Base-by-base conservation (phyloP, 2,113 vertebrate species). In the Perca fluviatilis region DNA sequence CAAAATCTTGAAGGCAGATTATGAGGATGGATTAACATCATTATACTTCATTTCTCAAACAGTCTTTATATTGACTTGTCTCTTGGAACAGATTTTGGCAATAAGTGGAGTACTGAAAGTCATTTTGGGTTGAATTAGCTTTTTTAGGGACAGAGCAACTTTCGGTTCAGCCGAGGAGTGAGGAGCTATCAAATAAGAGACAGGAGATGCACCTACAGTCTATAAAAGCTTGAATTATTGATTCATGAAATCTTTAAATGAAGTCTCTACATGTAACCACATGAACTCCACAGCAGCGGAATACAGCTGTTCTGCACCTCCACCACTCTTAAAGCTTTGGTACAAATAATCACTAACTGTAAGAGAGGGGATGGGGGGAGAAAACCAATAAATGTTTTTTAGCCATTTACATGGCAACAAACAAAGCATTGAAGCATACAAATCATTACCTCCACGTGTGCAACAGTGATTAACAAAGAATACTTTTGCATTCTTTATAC, bases 151-250 rank as follows among this genome's bases (percentile, higher is more conserved):
- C 36, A 2, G 33, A 40, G 2, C 36, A 40, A 9, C 36, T 40
- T 40, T 40, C 1, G 36, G 36, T 40, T 40, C 7, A 40, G 36
- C 36, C 8, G 8, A 40, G 1, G 36, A 36, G 36, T 7, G 36
- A 36, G 36, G 8, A 40, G 36, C 36, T 8, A 40, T 40, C 36
- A 9, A 40, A 40, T 40, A 40, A 40, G 36, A 40, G 8, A 40
- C 36, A 40, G 9, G 36, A 40, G 36, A 9, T 40, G 36, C 36
- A 40, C 36, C 36, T 8, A 9, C 36, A 40, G 68, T 77, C 66
- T 74, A 61, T 83, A 47, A 86, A 65, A 60, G 60, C 58, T 21
- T 82, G 21, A 68, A 60, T 84, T 62, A 79, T 58, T 84, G 74
- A 86, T 86, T 77, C 51, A 85, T 62, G 18, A 56, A 66, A 27